Evolutionary conservation across 1,140 invertebrate genomes (phyloP).

Genomic region (Antheraea mylitta): DNA sequence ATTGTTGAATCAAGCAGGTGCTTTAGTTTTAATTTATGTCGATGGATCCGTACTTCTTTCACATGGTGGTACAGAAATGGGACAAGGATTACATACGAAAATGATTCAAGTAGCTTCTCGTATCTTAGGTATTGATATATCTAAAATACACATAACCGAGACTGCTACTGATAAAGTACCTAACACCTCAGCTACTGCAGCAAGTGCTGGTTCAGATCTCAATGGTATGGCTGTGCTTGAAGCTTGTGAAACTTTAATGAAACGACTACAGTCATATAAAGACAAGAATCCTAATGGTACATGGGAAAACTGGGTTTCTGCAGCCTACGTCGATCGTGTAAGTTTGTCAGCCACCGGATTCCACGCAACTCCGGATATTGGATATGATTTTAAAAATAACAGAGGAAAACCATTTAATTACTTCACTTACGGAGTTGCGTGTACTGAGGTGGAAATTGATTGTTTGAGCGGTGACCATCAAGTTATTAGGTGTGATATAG

Average conservation of each 20-base stretch:
- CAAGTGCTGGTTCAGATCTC: conserved; percentile 94
- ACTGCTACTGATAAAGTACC: conserved; percentile 96
- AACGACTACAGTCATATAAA: conserved; percentile 88
- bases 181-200: conserved; percentile 95
- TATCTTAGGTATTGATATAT: conserved; percentile 85
- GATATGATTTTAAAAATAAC: conserved; percentile 87
- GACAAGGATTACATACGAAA: conserved; percentile 97
- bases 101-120: conserved; percentile 94
- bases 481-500: conserved; percentile 93
- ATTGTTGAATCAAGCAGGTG: conserved; percentile 93
- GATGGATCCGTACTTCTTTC: conserved; percentile 96
- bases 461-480: conserved; percentile 93
- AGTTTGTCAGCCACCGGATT: conserved; percentile 93
- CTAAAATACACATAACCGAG: conserved; percentile 92
- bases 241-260: conserved; percentile 89
- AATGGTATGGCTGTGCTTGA: conserved; percentile 96
- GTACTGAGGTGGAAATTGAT: conserved; percentile 92
- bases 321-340: conserved; percentile 90
- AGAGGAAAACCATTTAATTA: conserved; percentile 88
- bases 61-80: conserved; percentile 97
- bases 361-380: conserved; percentile 89
- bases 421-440: conserved; percentile 89
- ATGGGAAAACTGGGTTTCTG: conserved; percentile 92
- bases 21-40: conserved; percentile 92
- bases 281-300: conserved; percentile 87